Conservation (phyloP, 2,888 invertebrate species). For the Mythimna albipuncta region DNA sequence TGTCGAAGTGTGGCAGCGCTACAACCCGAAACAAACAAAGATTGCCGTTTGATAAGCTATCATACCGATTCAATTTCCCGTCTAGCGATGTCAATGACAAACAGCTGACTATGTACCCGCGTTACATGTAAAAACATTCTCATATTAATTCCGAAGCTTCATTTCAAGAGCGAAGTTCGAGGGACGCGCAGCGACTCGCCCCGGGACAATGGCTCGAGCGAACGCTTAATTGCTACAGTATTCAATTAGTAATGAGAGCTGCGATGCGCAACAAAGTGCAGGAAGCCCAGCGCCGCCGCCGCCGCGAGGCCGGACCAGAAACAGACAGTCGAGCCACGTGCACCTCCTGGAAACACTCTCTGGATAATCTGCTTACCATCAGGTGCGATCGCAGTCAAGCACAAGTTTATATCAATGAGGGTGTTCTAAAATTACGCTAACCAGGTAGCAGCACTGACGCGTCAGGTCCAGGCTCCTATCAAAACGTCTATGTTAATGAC, state of each 20-base stretch:
- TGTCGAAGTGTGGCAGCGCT: neutral
- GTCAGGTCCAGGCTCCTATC: too few species aligned
- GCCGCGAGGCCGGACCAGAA: too few species aligned
- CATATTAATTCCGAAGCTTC: neutral
- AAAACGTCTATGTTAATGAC: too few species aligned
- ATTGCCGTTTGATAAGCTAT: slow-evolving; percentile 10
- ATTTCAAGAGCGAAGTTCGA: neutral
- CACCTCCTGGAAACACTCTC: neutral
- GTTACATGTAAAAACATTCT: neutral
- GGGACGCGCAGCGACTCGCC: neutral
- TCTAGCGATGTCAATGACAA: neutral
- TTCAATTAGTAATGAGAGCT: slow-evolving; percentile 16
- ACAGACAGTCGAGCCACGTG: neutral
- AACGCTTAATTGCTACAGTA: slow-evolving; percentile 18
- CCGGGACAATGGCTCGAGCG: slow-evolving; percentile 1
- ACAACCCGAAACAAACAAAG: neutral
- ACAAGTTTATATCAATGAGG: too few species aligned
- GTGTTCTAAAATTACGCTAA: too few species aligned
- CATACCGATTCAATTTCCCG: slow-evolving; percentile 16
- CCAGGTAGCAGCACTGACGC: too few species aligned
- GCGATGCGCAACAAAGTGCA: slow-evolving; percentile 1
- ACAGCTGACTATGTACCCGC: neutral
- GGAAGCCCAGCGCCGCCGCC: neutral
- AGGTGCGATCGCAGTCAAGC: too few species aligned
- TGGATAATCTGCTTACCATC: too few species aligned